phyloP scores from a whole-genome alignment of 2,888 invertebrate genomes.

The Phortica okadai region DNA sequence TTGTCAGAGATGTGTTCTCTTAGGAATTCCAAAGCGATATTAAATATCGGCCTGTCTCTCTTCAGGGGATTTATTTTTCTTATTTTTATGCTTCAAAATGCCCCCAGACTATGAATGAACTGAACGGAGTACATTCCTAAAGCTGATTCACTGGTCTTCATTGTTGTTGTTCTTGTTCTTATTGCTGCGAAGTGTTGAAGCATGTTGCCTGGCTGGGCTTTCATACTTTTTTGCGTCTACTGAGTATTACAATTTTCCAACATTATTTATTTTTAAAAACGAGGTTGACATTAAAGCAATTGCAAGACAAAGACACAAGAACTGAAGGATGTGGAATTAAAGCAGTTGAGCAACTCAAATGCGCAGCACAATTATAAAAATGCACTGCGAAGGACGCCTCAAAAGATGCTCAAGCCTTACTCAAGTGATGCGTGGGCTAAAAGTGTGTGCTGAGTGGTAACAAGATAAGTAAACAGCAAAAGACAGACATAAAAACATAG shows the following conservation, averaged over 20 bases:
- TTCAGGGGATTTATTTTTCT: conserved; percentile 62
- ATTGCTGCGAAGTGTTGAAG: neutral
- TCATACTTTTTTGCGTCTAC: conserved; percentile 32
- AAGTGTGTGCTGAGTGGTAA: conserved; percentile 51
- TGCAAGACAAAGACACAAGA: neutral
- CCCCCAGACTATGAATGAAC: conserved; percentile 33
- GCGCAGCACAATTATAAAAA: conserved; percentile 60
- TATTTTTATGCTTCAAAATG: conserved; percentile 64
- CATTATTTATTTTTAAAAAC: neutral
- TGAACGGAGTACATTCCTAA: conserved; percentile 11
- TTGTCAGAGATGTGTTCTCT: neutral
- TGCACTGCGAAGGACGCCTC: conserved; percentile 39
- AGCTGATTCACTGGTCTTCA: neutral
- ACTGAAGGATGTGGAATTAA: too few species aligned
- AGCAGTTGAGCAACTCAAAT: too few species aligned
- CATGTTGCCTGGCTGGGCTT: neutral
- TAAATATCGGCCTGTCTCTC: conserved; percentile 10
- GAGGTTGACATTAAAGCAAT: neutral
- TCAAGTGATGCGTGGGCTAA: neutral
- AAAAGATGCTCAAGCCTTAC: neutral
- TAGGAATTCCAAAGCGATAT: neutral
- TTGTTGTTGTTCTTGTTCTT: too few species aligned
- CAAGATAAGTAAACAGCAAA: conserved; percentile 51
- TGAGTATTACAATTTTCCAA: conserved; percentile 7
- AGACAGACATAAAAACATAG: too few species aligned